Evolutionary conservation across 2,888 invertebrate species (phyloP), one percentile per base, ranked within the genome.

Genomic region (Plemyria rubiginata): DNA sequence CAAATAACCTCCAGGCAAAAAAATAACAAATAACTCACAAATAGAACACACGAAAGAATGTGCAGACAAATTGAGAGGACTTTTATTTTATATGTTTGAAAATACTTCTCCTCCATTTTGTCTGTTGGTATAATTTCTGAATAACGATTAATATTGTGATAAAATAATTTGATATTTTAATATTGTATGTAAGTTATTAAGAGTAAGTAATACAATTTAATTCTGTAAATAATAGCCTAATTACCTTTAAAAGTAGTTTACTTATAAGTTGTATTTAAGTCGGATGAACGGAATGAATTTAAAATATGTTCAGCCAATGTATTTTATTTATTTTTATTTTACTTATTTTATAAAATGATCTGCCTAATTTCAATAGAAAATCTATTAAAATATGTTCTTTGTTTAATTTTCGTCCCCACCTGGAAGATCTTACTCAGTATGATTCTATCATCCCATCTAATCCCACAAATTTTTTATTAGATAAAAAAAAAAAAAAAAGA

Each of bases 71-170:
- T 82, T 82, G 92, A 66, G 92, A 93, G 92, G 92, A 93, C 86
- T 86, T 80, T 80, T 90, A 93, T 92, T 93, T 92, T 88, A 75
- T 70, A 71, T 54, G 41, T 40, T 54, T 62, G 70, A 88, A 92
- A 93, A 93, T 92, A 85, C 82, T 68, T 80, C 87, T 90, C 88
- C 93, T 93, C 85, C 93, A 62, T 88, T 22, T 88, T 88, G 92
- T 86, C 88, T 74, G 16, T 38, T 60, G 62, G 62, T 58, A 59
- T 36, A 56, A 41, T 53, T 54, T 32, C 51, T 36, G 13, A 13
- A 41, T 28, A 52, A 46, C 16, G n/a, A 28, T 40, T 60, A 79
- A 76, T 74, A 77, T 84, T 85, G 86, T 86, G 86, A 86, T 86
- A 86, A 77, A 77, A 75, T 77, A 75, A 71, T 60, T 50, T 50